These are phyloP conservation scores for Digitonthophagus gazella DNA, from an alignment of 2,888 invertebrate species.

Conservation along the genomic window DNA sequence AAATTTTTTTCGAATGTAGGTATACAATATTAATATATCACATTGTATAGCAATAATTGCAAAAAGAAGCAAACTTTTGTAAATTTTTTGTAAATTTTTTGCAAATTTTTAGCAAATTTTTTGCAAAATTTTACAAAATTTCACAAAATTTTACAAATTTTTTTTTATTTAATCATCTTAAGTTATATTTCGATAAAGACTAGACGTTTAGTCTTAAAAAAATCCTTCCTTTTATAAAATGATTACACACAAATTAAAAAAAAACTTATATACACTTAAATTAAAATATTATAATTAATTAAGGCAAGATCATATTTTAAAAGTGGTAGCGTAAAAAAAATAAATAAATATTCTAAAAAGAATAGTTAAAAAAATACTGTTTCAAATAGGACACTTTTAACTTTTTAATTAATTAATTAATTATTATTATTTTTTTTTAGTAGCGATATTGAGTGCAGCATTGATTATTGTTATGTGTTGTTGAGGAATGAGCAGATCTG, in stretches of 20 bases:
- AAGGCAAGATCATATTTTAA: neutral
- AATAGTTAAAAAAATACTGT: constrained; percentile 11
- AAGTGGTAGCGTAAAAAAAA: neutral
- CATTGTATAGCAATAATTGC: neutral
- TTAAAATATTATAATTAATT: neutral
- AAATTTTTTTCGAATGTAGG: neutral
- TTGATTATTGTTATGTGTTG: constrained; percentile 33
- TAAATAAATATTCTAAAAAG: neutral
- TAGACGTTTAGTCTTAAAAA: constrained; percentile 11
- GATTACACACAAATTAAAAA: constrained; percentile 7
- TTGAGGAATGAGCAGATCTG: constrained; percentile 49
- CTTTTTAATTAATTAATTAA: neutral
- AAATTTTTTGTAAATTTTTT: too few relatives aligned
- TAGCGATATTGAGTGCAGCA: constrained; percentile 8
- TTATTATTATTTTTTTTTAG: neutral
- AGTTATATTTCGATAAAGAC: neutral
- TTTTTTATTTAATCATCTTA: too few relatives aligned
- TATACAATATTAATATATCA: neutral
- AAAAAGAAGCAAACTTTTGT: too few relatives aligned
- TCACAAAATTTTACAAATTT: too few relatives aligned
- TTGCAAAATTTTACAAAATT: too few relatives aligned
- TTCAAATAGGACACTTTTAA: neutral
- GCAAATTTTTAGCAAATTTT: too few relatives aligned
- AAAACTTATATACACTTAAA: constrained; percentile 5
- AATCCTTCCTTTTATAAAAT: neutral